Conservation (phyloP, 92 coral and sea anemone genomes). For the Nematostella vectensis region DNA sequence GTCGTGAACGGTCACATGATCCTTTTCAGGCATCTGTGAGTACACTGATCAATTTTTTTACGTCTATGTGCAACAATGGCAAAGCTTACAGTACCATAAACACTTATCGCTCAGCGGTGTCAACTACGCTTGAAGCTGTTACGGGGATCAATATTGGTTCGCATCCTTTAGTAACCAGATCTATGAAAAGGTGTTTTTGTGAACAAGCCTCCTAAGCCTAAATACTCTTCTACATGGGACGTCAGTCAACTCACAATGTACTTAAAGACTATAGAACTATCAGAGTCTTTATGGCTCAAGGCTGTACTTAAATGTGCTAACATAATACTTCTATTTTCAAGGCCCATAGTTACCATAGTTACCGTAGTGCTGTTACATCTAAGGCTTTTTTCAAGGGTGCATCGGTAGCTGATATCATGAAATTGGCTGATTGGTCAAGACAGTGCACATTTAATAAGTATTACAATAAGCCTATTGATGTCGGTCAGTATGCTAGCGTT, state of each 20-base stretch:
- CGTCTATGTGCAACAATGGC: slow-evolving; percentile 8
- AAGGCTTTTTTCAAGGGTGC: slow-evolving; percentile 17
- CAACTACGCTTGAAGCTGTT: slow-evolving; percentile 1
- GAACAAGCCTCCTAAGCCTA: slow-evolving; percentile 19
- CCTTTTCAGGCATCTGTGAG: slow-evolving; percentile 25
- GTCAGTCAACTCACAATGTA: too few species aligned
- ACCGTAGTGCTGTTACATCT: slow-evolving; percentile 12
- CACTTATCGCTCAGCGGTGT: slow-evolving; percentile 32
- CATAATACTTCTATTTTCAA: background rate
- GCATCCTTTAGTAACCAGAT: slow-evolving; percentile 16
- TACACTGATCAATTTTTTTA: slow-evolving; percentile 4
- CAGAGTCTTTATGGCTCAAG: slow-evolving; percentile 14
- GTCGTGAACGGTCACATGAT: slow-evolving; percentile 18
- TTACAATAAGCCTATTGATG: slow-evolving; percentile 13
- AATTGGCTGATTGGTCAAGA: slow-evolving; percentile 16
- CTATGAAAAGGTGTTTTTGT: slow-evolving; percentile 25
- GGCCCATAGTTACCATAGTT: slow-evolving; percentile 15
- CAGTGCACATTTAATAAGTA: slow-evolving; percentile 8
- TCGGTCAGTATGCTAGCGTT: too few species aligned
- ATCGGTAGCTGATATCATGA: slow-evolving; percentile 1
- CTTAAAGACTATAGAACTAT: too few species aligned
- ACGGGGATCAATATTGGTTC: slow-evolving; percentile 13
- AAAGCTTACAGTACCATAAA: slow-evolving; percentile 29
- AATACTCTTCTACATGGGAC: too few species aligned
- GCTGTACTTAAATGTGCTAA: slow-evolving; percentile 3